Conservation (phyloP, 2,888 invertebrate genomes). For the Allophyes oxyacanthae region DNA sequence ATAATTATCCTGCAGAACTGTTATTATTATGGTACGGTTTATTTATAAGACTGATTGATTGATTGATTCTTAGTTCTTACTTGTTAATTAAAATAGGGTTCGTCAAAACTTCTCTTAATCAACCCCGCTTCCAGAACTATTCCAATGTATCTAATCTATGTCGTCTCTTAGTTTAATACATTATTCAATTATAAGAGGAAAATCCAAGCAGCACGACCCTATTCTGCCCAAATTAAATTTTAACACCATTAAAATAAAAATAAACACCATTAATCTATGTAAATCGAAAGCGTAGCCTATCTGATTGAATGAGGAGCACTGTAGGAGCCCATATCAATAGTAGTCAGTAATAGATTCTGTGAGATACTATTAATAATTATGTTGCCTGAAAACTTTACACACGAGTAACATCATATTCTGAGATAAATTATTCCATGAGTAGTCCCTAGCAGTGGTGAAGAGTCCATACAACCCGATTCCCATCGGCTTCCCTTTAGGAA, state of each 20-base stretch:
- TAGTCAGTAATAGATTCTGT: constrained; percentile 18
- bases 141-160: constrained; percentile 12
- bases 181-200: constrained; percentile 61
- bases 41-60: too few relatives aligned
- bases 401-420: too few relatives aligned
- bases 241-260: constrained; percentile 67
- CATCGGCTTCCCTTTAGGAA: too few relatives aligned
- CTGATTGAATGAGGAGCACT: constrained; percentile 48
- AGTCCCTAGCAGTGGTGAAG: too few relatives aligned
- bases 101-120: too few relatives aligned
- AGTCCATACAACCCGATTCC: too few relatives aligned
- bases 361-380: constrained; percentile 7
- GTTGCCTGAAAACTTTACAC: too few relatives aligned
- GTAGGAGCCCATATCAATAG: constrained; percentile 46
- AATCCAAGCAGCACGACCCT: constrained; percentile 44
- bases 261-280: constrained; percentile 65
- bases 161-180: constrained; percentile 26
- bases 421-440: too few relatives aligned
- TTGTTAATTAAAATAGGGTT: too few relatives aligned
- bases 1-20: too few relatives aligned
- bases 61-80: too few relatives aligned
- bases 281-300: constrained; percentile 57
- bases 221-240: constrained; percentile 58
- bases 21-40: too few relatives aligned
- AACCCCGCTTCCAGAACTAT: constrained; percentile 6